Evolutionary conservation across 2,113 vertebrate genomes (phyloP).

Genomic region (Myrmecophaga tridactyla): DNA sequence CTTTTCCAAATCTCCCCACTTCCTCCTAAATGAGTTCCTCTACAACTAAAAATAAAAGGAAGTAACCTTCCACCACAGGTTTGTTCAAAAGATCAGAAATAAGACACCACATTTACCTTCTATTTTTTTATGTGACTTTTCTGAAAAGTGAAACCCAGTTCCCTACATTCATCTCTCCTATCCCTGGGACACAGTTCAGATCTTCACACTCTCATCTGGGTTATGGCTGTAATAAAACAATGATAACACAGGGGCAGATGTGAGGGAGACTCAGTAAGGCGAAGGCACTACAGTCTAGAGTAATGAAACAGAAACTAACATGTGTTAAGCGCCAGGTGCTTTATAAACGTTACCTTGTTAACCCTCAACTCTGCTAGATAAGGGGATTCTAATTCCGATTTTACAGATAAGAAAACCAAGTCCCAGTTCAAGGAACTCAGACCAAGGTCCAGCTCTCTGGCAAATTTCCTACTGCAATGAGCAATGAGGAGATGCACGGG

Average conservation of each 20-base stretch:
- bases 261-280: background rate
- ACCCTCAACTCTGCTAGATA: background rate
- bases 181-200: background rate
- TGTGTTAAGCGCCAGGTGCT: background rate
- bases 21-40: background rate
- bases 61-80: background rate
- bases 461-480: background rate
- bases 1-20: background rate
- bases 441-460: background rate
- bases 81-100: background rate
- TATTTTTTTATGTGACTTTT: background rate
- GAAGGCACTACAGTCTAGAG: background rate
- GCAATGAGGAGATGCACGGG: background rate
- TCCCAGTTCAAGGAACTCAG: background rate
- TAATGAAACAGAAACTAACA: background rate
- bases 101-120: background rate
- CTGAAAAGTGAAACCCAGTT: background rate
- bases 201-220: background rate
- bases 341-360: background rate
- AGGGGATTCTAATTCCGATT: background rate
- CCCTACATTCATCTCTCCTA: background rate
- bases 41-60: background rate
- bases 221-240: background rate
- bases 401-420: background rate
- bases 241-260: background rate